Base-by-base conservation (phyloP, 2,888 invertebrate genomes). In the Pheosia gnoma region DNA sequence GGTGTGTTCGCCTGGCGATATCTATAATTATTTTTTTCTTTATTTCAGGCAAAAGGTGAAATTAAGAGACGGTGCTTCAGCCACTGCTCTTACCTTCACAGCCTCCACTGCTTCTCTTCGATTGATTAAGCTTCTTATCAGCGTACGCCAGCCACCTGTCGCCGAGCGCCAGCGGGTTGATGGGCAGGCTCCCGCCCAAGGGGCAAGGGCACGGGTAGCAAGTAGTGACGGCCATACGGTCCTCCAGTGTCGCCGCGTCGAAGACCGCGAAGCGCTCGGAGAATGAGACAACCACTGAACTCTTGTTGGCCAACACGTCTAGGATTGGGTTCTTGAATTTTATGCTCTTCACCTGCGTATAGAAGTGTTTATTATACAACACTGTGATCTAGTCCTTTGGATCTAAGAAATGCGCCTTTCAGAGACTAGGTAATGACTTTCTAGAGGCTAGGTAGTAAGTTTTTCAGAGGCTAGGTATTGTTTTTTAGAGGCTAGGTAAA, bases 261-360 rank as follows among this genome's bases (percentile, higher is more conserved):
- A 98, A 98, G 10, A 98, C 96, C 0, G 98, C 98, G 72, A 99
- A 96, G 65, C 97, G 96, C 89, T 98, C 98, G 58, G 96, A 94
- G 89, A 99, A 98, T 0, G 98, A 96, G 3, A 98, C 96, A 13
- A 97, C 97, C 57, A 99, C 95, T 9, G 97, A 97, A 65, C 97
- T 95, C 76, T 96, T 96, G 91, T 98, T 98, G n/a, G 97, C 97
- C 72, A 97, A 88, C 65, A 99, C 96, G 84, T 98, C 98, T 78
- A 97, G 94, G 59, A 99, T 96, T 1, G 96, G 96, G 86, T 96
- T 98, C 92, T 98, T 98, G 93, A 98, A 99, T 89, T 98, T 98
- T 74, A 98, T 97, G 82, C 96, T 97, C 86, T 98, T 98, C 13
- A 97, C 96, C 95, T 97, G 84, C 57, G 54, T 47, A n/a, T n/a